phyloP scores from a whole-genome alignment of 2,888 invertebrate genomes.

The Psylliodes chrysocephalus region DNA sequence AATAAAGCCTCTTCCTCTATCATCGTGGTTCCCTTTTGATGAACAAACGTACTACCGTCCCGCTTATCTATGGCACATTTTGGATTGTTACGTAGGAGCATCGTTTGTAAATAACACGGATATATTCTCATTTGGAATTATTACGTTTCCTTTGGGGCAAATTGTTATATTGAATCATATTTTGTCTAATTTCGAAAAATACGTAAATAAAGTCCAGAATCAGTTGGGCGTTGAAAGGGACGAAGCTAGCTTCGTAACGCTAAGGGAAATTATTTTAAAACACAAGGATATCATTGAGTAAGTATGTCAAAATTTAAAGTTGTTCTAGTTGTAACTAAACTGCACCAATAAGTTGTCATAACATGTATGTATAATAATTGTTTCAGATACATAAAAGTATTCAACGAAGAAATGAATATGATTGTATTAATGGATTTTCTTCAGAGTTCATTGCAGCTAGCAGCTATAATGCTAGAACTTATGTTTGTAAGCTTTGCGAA shows the following conservation, averaged over 20 bases:
- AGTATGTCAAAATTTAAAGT: too few species aligned
- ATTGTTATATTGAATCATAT: slow-evolving; percentile 43
- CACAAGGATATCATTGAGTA: slow-evolving; percentile 39
- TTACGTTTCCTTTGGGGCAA: slow-evolving; percentile 46
- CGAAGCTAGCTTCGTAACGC: slow-evolving; percentile 37
- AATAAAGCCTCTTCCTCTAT: slow-evolving; percentile 42
- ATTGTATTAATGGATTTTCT: slow-evolving; percentile 49
- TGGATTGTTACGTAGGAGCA: slow-evolving; percentile 44
- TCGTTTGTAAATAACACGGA: slow-evolving; percentile 47
- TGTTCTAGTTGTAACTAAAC: too few species aligned
- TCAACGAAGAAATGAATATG: slow-evolving; percentile 46
- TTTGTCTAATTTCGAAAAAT: slow-evolving; percentile 42
- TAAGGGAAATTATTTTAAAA: slow-evolving; percentile 35
- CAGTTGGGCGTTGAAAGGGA: slow-evolving; percentile 24
- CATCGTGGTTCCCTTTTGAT: slow-evolving; percentile 48
- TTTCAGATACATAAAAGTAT: slow-evolving; percentile 45
- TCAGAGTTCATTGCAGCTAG: slow-evolving; percentile 48
- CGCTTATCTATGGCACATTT: slow-evolving; percentile 41
- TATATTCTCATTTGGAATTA: slow-evolving; percentile 45
- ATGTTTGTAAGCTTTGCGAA: slow-evolving; percentile 38
- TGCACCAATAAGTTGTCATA: too few species aligned
- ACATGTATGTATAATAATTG: background rate
- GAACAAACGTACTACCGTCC: slow-evolving; percentile 41
- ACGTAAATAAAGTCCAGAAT: slow-evolving; percentile 27
- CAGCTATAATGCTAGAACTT: slow-evolving; percentile 44